Evolutionary conservation across 2,888 invertebrate genomes (phyloP), one percentile per base, ranked within the genome.

Genomic region (Orthonevra nobilis): DNA sequence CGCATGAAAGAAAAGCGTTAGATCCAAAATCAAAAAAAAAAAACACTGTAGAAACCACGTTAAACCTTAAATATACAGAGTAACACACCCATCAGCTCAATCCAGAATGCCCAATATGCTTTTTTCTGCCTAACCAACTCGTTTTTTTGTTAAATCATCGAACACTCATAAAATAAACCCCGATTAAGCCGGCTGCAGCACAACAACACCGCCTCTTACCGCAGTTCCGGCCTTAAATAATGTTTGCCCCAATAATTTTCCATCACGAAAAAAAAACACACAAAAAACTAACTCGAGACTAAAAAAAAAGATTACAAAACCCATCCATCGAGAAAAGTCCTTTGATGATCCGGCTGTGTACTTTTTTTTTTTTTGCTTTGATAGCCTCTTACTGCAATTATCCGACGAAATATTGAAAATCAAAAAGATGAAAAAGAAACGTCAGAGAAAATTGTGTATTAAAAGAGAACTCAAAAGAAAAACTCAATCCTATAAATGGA

Each of bases 301-400:
- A 40, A 30, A 15, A 32, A 15, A 23, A 4, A 50, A 50, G 38
- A 26, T 52, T 64, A 28, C 28, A 44, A 40, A 40, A 40, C 20
- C 30, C 19, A 10, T 23, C 30, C 42, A 1, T 10, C 42, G 1
- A 17, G 12, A 6, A 15, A 61, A 42, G 46, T 50, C 63, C 69
- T 75, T 69, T 69, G 74, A 74, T 46, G 30, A 38, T 74, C 56
- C 42, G 23, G 9, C 17, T 28, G 32, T 48, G 15, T 32, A 69
- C 56, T 50, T 50, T n/a, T n/a, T n/a, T n/a, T n/a, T n/a, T n/a
- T n/a, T n/a, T n/a, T n/a, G n/a, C n/a, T n/a, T 4, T 48, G 58
- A 69, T 75, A 77, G 52, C 56, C 54, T 42, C 46, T 61, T 40
- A 50, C 40, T 69, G 68, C 54, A 69, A 75, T 75, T 75, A 75